phyloP scores from a whole-genome alignment of 92 coral and sea anemone genomes.

The Paragorgia papillata region DNA sequence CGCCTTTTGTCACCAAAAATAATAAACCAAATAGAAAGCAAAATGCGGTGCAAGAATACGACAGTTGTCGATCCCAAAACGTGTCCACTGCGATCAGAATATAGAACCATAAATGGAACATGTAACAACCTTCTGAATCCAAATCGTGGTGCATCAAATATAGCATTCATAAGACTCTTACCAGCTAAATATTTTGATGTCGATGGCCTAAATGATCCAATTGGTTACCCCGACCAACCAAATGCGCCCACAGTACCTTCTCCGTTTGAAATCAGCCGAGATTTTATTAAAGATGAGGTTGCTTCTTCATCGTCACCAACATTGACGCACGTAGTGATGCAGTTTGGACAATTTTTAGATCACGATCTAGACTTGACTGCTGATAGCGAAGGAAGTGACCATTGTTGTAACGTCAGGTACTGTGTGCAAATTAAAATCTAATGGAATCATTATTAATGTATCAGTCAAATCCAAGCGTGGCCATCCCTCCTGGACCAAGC shows the following conservation, averaged over 20 bases:
- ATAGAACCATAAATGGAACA: conserved; percentile 22
- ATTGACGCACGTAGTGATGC: conserved; percentile 27
- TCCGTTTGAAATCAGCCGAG: conserved; percentile 9
- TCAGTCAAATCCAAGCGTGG: too few relatives aligned
- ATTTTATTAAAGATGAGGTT: conserved; percentile 36
- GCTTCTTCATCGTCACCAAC: conserved; percentile 10
- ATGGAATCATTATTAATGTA: neutral
- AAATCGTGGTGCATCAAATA: conserved; percentile 3
- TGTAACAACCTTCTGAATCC: conserved; percentile 3
- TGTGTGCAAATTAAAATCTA: neutral
- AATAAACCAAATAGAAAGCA: conserved; percentile 10
- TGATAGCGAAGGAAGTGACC: conserved; percentile 21
- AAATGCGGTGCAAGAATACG: neutral
- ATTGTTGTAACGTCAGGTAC: conserved; percentile 7
- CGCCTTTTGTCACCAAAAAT: neutral
- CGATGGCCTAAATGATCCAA: conserved; percentile 43
- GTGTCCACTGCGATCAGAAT: neutral
- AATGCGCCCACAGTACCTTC: conserved; percentile 23
- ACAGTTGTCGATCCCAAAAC: neutral
- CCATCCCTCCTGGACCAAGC: too few relatives aligned
- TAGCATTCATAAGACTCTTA: conserved; percentile 1
- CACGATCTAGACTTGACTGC: conserved; percentile 30
- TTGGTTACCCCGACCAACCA: conserved; percentile 36
- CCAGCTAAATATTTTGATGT: conserved; percentile 19
- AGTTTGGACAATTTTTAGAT: conserved; percentile 41